Percentiles rank a stretch among this genome's conserved stretches.
phyloP scores from a whole-genome alignment of 2,888 invertebrate genomes.

The Mystacides longicornis region DNA sequence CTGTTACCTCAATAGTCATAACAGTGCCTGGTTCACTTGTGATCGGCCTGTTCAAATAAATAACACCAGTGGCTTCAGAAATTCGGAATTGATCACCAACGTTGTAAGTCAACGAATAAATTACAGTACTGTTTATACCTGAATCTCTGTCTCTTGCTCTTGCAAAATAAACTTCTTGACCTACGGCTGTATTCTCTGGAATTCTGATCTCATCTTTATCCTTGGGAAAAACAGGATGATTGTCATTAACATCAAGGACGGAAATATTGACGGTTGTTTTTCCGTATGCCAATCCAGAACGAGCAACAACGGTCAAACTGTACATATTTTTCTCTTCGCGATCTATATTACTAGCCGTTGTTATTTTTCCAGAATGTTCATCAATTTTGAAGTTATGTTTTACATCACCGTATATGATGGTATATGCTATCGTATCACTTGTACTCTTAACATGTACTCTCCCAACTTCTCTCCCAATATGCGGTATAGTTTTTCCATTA shows the following conservation, averaged over 20 bases:
- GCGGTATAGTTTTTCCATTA: conserved; percentile 54
- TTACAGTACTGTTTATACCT: conserved; percentile 80
- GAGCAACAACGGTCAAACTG: conserved; percentile 72
- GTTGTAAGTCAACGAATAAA: conserved; percentile 74
- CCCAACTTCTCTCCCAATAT: conserved; percentile 67
- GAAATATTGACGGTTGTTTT: conserved; percentile 73
- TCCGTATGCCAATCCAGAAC: conserved; percentile 67
- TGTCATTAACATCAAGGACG: conserved; percentile 85
- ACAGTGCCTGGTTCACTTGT: conserved; percentile 64
- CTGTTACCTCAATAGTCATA: conserved; percentile 70
- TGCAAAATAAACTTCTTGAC: conserved; percentile 85
- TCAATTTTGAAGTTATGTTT: conserved; percentile 73
- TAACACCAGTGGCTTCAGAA: conserved; percentile 78
- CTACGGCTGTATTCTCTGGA: conserved; percentile 86
- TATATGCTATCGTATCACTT: conserved; percentile 63
- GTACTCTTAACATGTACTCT: conserved; percentile 57
- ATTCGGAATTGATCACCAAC: conserved; percentile 77
- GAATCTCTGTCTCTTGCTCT: conserved; percentile 82
- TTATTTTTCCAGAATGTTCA: conserved; percentile 68
- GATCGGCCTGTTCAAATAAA: conserved; percentile 77
- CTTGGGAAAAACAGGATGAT: conserved; percentile 74
- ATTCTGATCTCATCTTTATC: conserved; percentile 73
- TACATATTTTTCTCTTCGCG: conserved; percentile 74
- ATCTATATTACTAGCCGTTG: conserved; percentile 72
- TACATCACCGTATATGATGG: conserved; percentile 74